Percentiles rank a stretch among this genome's conserved stretches.
These are phyloP conservation scores for Oedothorax gibbosus DNA, from an alignment of 1,140 invertebrate species.

Conservation along the genomic window DNA sequence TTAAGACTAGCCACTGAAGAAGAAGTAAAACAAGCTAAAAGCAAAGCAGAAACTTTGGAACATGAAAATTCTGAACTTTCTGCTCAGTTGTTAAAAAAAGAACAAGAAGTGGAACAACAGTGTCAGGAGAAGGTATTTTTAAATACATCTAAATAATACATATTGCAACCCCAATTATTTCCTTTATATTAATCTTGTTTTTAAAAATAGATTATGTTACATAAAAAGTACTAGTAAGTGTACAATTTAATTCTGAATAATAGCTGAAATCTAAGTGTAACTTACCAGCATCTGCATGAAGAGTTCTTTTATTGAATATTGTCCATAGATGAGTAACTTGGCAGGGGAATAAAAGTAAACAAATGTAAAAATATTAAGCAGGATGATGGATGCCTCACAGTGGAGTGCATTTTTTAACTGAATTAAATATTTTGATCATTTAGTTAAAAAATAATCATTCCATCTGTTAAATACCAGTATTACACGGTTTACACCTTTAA, in stretches of 20 bases:
- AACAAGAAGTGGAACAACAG: constrained; percentile 89
- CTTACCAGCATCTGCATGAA: no score
- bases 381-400: no score
- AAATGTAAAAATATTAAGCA: no score
- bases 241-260: background rate
- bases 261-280: background rate
- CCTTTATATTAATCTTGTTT: background rate
- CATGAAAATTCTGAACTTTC: constrained; percentile 89
- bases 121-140: constrained; percentile 82
- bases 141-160: background rate
- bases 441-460: no score
- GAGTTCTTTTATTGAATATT: no score
- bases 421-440: no score
- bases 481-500: no score
- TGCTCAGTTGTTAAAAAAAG: constrained; percentile 87
- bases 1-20: constrained; percentile 88
- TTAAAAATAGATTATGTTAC: background rate
- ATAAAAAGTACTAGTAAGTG: background rate
- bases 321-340: no score
- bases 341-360: no score
- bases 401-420: no score
- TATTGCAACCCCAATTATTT: background rate
- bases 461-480: no score
- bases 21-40: constrained; percentile 86
- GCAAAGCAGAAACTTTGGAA: constrained; percentile 88